Evolutionary conservation across 2,113 vertebrate species (phyloP), one percentile per base, ranked within the genome.

Genomic region (Isurus oxyrinchus): DNA sequence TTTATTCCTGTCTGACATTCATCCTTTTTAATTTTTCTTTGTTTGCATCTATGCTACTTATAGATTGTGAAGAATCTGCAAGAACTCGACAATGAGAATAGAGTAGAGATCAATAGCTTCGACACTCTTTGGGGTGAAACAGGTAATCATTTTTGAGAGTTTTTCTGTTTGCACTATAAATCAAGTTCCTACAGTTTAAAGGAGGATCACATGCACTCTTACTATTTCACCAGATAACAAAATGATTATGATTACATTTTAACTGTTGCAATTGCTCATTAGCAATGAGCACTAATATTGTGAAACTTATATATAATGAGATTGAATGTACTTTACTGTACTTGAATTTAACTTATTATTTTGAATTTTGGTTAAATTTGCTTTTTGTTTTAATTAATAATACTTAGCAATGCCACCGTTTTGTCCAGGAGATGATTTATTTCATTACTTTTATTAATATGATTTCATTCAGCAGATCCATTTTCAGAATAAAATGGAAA

Each of bases 41-140:
- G 96, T 96, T 96, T 96, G 90, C 49, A 88, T 95, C 91, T 53
- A 96, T 98, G 69, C 53, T 97, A 97, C 97, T 98, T 96, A 96
- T 98, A 99, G 99, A 99, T 99, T 97, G 98, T 99, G 97, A 98
- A 96, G 96, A 98, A 98, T 97, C 98, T 99, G 98, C 97, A 99
- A 97, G 97, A 97, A 31, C 96, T 98, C 96, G 98, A 97, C 97
- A 98, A 98, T 97, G 98, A 99, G 95, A 97, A 98, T 16, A 97
- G 97, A 69, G 97, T 99, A 97, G 98, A 99, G 97, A 98, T 99
- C 98, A 98, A 99, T 97, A 98, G 98, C 97, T 98, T 98, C 55
- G 99, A 99, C 97, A 98, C 98, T 31, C 97, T 99, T 97, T 99
- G 99, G 99, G 99, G 99, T 98, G 99, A 99, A 98, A 99, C 99